Conservation (phyloP, 2,888 invertebrate genomes). For the Leptopilina myrica region DNA sequence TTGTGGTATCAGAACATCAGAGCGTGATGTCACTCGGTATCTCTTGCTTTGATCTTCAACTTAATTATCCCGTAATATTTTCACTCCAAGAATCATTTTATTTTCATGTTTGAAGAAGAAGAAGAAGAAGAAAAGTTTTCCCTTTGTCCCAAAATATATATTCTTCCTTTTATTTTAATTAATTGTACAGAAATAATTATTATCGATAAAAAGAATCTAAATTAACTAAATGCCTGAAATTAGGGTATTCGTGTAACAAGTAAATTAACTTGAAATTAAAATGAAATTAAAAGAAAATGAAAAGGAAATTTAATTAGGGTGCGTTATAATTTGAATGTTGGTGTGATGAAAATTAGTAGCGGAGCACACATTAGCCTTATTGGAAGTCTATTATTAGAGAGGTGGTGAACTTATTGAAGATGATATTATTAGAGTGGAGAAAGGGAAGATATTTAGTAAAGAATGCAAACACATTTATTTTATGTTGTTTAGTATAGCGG, state of each 20-base stretch:
- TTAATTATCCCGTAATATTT: too few species aligned
- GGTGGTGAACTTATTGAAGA: conserved; percentile 2
- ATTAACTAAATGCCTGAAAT: too few species aligned
- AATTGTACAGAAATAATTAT: background rate
- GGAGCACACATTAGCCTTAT: background rate
- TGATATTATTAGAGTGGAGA: conserved; percentile 34
- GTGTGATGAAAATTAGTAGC: conserved; percentile 8
- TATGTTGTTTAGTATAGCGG: background rate
- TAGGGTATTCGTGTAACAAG: too few species aligned
- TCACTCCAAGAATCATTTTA: too few species aligned
- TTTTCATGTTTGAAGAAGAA: too few species aligned
- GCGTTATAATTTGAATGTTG: background rate
- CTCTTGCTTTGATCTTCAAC: background rate
- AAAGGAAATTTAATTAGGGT: too few species aligned
- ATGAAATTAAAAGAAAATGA: too few species aligned
- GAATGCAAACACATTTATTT: conserved; percentile 20
- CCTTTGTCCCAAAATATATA: too few species aligned
- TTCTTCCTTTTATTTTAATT: too few species aligned
- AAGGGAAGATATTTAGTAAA: conserved; percentile 17
- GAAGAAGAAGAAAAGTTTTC: too few species aligned
- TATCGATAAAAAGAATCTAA: too few species aligned
- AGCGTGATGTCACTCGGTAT: background rate
- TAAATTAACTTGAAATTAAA: too few species aligned
- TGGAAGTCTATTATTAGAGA: conserved; percentile 31
- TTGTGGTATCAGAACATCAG: background rate